Evolutionary conservation across 2,888 invertebrate species (phyloP), one percentile per base, ranked within the genome.

Genomic region (Diaphora mendica): DNA sequence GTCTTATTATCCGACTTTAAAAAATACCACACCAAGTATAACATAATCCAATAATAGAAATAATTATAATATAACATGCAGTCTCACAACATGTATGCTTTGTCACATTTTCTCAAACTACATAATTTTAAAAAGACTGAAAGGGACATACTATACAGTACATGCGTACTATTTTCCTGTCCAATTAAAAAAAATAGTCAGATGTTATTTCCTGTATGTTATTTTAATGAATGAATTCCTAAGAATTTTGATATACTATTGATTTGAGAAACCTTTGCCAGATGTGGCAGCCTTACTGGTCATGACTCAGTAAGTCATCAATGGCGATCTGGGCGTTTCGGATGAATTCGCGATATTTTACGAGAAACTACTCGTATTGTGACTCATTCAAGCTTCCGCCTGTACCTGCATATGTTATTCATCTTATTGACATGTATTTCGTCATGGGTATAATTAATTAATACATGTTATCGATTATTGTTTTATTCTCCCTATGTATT

Each of bases 321-420:
- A 82, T 84, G 79, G 72, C 23, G 64, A 68, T 64, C 33, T 78
- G 26, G 59, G 62, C 76, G 82, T 81, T 80, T 85, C 77, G 75
- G 85, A 86, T 86, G 84, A 87, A 88, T 87, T 82, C 83, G 81
- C 85, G 69, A 80, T 79, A 83, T 83, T 85, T 88, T 88, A 85
- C 85, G 75, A 87, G 86, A 88, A 87, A 83, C 82, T 64, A 78
- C 75, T 69, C 66, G 66, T 33, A 48, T 13, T 68, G 77, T 88
- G 88, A 88, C 80, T 88, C 88, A 87, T 77, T 75, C 73, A 72
- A 77, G 74, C 78, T 73, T 69, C 67, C 67, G 78, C 76, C 79
- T 82, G 74, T 77, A 81, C 80, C 81, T 77, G 75, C 76, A 76
- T 72, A 81, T 72, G 80, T 82, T 78, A 82, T 82, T 77, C 77